Percentiles rank a stretch among this genome's conserved stretches.
Evolutionary conservation across 2,797 vertebrate species (phyloP).

Genomic region (Enteromius anoplus): DNA sequence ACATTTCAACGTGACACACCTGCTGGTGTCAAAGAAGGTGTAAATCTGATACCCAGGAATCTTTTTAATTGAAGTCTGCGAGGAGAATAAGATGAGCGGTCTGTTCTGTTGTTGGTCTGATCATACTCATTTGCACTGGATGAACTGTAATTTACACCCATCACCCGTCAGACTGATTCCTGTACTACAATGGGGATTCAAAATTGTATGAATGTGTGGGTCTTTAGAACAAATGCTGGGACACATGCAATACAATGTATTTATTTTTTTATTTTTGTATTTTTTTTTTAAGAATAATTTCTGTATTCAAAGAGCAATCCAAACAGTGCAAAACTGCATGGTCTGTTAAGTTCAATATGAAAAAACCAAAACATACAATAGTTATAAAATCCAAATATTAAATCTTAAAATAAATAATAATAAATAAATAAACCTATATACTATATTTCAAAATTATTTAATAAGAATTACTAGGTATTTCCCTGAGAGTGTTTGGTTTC

Average conservation of each 20-base stretch:
- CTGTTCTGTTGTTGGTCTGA: neutral
- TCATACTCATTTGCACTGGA: conserved; percentile 16
- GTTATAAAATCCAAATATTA: neutral
- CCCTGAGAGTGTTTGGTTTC: neutral
- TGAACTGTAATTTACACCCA: conserved; percentile 15
- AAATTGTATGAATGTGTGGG: neutral
- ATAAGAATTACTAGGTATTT: neutral
- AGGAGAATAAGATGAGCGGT: conserved; percentile 26
- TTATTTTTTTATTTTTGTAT: neutral
- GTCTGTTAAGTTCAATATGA: neutral
- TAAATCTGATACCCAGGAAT: conserved; percentile 16
- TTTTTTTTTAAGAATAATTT: too few relatives aligned
- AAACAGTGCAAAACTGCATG: neutral
- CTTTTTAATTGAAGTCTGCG: conserved; percentile 24
- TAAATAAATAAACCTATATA: neutral
- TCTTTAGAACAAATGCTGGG: neutral
- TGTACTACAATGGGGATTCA: neutral
- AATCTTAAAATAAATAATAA: neutral
- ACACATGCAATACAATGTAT: neutral
- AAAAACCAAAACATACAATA: neutral
- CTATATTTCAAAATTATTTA: neutral
- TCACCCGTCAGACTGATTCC: neutral
- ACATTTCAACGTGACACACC: conserved; percentile 11
- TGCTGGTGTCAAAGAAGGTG: conserved; percentile 33
- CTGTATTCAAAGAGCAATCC: neutral